Evolutionary conservation across 2,113 vertebrate species (phyloP), one percentile per base, ranked within the genome.

Genomic region (Tachycineta bicolor): DNA sequence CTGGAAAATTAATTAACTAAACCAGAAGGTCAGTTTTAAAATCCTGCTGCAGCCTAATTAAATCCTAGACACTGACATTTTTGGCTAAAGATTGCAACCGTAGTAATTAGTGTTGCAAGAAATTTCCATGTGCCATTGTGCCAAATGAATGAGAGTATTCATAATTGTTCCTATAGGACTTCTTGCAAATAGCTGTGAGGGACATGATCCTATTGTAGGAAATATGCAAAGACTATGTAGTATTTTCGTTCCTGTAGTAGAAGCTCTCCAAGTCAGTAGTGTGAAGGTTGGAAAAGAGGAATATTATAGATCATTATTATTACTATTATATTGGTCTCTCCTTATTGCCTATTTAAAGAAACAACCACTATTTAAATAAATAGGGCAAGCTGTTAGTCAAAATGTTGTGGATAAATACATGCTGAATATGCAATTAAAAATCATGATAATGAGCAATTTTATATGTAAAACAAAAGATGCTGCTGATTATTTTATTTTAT

Each of bases 51-150:
- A 97, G 92, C 95, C 97, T 98, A 98, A 98, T 98, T 98, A 98
- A 98, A 98, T 97, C 91, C 97, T 95, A 97, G 96, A 97, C 96
- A 96, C 78, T 98, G 97, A 98, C 97, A 98, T 98, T 98, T 98
- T 98, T 97, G 96, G 97, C 95, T 97, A 95, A 96, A 98, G 96
- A 96, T 95, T 94, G 90, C 97, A 98, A 96, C 97, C 96, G 89
- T 58, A 94, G 95, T 98, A 98, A 98, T 98, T 98, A 98, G 97
- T 89, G 87, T 76, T 60, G 94, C 95, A 97, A 92, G 97, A 98
- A 97, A 97, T 96, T 95, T 97, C 96, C 97, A 95, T 97, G 96
- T 96, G 90, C 97, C 97, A 98, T 97, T 97, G 96, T 98, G 97
- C 97, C 97, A 98, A 97, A 96, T 96, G 94, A 97, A 94, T 97